phyloP scores from a whole-genome alignment of 92 coral and sea anemone species.

The Metridium senile region DNA sequence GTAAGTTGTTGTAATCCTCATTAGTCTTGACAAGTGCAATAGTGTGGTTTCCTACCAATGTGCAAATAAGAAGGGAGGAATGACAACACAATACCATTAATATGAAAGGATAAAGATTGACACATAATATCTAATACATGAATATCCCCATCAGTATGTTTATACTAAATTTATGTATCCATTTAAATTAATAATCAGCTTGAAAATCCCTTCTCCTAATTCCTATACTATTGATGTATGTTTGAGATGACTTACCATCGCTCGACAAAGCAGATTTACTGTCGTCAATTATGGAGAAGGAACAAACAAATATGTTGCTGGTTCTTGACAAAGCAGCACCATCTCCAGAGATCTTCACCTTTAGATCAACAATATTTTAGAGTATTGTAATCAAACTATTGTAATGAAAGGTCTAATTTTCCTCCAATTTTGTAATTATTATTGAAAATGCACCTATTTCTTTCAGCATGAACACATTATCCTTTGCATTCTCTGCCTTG shows the following conservation, averaged over 20 bases:
- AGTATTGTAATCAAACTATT: neutral
- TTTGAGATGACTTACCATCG: neutral
- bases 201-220: too few relatives aligned
- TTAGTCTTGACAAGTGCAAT: constrained; percentile 40
- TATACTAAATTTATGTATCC: too few relatives aligned
- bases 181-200: too few relatives aligned
- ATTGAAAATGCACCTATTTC: too few relatives aligned
- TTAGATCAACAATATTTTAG: neutral
- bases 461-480: too few relatives aligned
- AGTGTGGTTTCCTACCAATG: constrained; percentile 58
- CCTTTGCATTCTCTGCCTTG: too few relatives aligned
- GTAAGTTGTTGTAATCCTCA: constrained; percentile 39
- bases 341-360: constrained; percentile 14
- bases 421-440: too few relatives aligned
- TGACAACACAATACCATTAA: too few relatives aligned
- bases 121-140: too few relatives aligned
- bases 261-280: constrained; percentile 11
- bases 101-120: too few relatives aligned
- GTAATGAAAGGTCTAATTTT: neutral
- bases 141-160: too few relatives aligned
- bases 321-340: constrained; percentile 17
- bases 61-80: too few relatives aligned
- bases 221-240: neutral
- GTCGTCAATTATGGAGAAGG: constrained; percentile 14
- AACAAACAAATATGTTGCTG: constrained; percentile 18